Percentiles rank a stretch among this genome's conserved stretches.
Conservation (phyloP, 2,797 vertebrate species). For the Taenioides sp. region DNA sequence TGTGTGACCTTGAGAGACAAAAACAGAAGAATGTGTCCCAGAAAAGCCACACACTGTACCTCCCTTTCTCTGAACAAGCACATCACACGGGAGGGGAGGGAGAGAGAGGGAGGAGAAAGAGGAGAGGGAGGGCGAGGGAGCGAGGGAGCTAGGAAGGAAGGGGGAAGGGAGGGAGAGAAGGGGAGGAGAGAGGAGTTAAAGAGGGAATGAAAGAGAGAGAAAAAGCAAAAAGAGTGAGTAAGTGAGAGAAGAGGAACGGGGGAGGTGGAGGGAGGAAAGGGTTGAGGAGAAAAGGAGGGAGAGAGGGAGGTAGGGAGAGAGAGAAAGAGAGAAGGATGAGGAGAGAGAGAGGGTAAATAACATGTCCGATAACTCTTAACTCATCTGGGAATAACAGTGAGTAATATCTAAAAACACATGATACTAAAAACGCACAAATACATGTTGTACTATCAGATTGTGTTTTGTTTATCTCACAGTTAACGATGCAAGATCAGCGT, state of each 20-base stretch:
- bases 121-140: background rate
- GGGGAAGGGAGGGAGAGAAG: background rate
- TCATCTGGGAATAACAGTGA: slow-evolving; percentile 35
- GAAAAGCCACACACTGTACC: slow-evolving; percentile 23
- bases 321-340: background rate
- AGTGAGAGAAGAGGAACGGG: background rate
- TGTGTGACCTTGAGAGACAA: slow-evolving; percentile 43
- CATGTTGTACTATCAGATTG: slow-evolving; percentile 25
- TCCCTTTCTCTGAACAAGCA: background rate
- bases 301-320: background rate
- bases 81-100: background rate
- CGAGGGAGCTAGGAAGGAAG: background rate
- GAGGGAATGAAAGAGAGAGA: too few relatives aligned
- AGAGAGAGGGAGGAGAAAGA: background rate
- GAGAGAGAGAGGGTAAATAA: background rate
- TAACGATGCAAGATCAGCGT: slow-evolving; percentile 6
- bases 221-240: too few relatives aligned
- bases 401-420: slow-evolving; percentile 30
- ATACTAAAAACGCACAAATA: slow-evolving; percentile 41
- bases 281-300: too few relatives aligned
- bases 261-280: background rate
- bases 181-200: too few relatives aligned
- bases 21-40: slow-evolving; percentile 28
- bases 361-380: slow-evolving; percentile 9
- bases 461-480: slow-evolving; percentile 33